phyloP scores from a whole-genome alignment of 2,888 invertebrate species.

The Acleris holmiana region DNA sequence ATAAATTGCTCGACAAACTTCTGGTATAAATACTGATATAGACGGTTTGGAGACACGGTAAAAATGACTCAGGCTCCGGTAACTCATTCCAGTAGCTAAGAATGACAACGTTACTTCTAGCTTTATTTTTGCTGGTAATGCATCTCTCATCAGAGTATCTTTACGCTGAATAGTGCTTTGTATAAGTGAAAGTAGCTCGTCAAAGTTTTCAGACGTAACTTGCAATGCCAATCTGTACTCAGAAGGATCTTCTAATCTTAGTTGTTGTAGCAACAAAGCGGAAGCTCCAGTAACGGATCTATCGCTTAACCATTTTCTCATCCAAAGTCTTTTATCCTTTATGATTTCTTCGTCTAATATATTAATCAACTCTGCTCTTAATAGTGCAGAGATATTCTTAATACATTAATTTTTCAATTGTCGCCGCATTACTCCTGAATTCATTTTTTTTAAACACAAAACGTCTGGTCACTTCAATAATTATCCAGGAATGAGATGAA shows the following conservation, averaged over 20 bases:
- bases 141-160: too few species aligned
- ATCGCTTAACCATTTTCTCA: constrained; percentile 34
- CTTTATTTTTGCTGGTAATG: too few species aligned
- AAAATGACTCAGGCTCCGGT: too few species aligned
- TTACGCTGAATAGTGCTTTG: constrained; percentile 8
- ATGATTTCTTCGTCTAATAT: background rate
- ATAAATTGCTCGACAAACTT: constrained; percentile 12
- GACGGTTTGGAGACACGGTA: constrained; percentile 11
- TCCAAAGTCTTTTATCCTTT: constrained; percentile 31
- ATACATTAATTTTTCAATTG: too few species aligned
- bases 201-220: constrained; percentile 39
- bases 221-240: constrained; percentile 37
- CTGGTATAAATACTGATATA: constrained; percentile 13
- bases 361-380: too few species aligned
- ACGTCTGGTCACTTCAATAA: too few species aligned
- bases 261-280: constrained; percentile 21
- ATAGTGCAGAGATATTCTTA: too few species aligned
- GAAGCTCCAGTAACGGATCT: constrained; percentile 28
- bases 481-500: too few species aligned
- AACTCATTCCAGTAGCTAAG: too few species aligned
- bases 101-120: too few species aligned
- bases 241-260: constrained; percentile 31
- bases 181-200: constrained; percentile 35
- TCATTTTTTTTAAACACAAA: too few species aligned
- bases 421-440: too few species aligned